Evolutionary conservation across 2,888 invertebrate species (phyloP).

Genomic region (Micoletzkya japonica): DNA sequence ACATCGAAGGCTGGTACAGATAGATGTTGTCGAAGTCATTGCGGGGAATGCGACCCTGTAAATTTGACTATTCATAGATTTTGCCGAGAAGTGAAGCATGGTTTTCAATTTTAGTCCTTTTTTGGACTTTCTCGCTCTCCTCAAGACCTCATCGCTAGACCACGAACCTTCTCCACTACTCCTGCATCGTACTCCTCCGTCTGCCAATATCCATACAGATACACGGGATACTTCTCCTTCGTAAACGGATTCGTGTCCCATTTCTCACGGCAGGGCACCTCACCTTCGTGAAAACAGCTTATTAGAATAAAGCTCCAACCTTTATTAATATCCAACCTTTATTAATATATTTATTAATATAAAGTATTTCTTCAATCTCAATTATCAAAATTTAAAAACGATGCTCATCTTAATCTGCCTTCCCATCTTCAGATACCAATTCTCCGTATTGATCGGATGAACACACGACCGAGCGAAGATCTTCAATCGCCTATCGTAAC

Average conservation of each 20-base stretch:
- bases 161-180: constrained; percentile 74
- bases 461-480: constrained; percentile 88
- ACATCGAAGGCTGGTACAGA: constrained; percentile 87
- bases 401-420: constrained; percentile 75
- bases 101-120: not conserved
- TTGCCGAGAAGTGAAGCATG: not conserved
- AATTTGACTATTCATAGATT: not conserved
- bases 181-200: constrained; percentile 88
- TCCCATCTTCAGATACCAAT: constrained; percentile 91
- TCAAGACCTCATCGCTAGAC: not conserved
- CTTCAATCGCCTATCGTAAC: not conserved
- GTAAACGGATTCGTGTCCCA: constrained; percentile 13
- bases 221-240: constrained; percentile 25
- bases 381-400: not conserved
- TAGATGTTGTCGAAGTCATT: constrained; percentile 98
- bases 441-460: constrained; percentile 80
- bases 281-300: constrained; percentile 70
- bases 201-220: constrained; percentile 90
- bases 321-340: not conserved
- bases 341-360: too few relatives aligned
- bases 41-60: constrained; percentile 84
- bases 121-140: not conserved
- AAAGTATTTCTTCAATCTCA: not conserved
- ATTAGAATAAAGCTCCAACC: not conserved
- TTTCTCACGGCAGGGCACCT: constrained; percentile 79